phyloP scores from a whole-genome alignment of 37 sponge, comb jelly and placozoan species.

The Diacarnus erythraeanus region DNA sequence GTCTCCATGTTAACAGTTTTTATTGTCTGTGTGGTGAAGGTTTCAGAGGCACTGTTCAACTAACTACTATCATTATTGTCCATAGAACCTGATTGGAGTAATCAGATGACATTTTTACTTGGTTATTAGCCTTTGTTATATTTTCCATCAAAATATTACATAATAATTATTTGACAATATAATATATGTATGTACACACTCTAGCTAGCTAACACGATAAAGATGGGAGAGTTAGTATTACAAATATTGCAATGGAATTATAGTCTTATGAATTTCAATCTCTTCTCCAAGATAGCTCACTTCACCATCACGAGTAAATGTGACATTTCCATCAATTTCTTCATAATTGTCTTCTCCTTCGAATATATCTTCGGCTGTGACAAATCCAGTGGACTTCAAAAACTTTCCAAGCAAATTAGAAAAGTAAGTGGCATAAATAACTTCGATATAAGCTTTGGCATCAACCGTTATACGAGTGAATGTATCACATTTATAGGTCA shows the following conservation, averaged over 20 bases:
- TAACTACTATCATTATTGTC: too few species aligned
- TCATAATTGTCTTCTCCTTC: not conserved
- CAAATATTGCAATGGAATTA: not conserved
- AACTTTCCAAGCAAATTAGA: not conserved
- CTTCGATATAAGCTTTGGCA: not conserved
- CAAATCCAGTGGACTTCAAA: not conserved
- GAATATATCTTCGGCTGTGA: not conserved
- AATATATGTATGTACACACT: too few species aligned
- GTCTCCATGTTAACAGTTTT: too few species aligned
- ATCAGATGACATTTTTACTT: too few species aligned
- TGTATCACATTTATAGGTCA: not conserved
- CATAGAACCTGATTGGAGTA: too few species aligned
- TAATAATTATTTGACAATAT: too few species aligned
- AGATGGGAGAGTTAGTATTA: not conserved
- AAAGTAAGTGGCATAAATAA: not conserved
- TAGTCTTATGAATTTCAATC: not conserved
- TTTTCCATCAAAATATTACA: too few species aligned
- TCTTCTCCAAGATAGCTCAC: not conserved
- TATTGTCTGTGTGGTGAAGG: too few species aligned
- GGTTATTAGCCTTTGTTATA: too few species aligned
- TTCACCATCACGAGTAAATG: not conserved
- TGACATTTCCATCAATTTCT: not conserved
- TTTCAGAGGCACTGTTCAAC: too few species aligned
- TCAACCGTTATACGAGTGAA: not conserved
- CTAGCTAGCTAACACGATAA: too few species aligned